Base-by-base conservation (phyloP, 2,888 invertebrate species). In the Cistogaster globosa region DNA sequence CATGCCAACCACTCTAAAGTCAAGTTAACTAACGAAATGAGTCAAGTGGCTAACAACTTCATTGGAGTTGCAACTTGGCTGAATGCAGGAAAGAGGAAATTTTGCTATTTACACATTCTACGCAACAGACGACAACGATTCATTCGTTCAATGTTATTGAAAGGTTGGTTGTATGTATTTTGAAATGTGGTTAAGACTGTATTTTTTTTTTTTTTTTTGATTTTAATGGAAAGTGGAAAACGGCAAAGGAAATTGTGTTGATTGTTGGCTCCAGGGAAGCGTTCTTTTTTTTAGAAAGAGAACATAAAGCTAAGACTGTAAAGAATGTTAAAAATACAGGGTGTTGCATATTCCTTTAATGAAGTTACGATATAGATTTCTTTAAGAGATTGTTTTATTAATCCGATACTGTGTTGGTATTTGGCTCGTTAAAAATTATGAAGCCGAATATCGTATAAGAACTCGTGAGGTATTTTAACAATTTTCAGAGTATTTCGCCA, bases 131-230 rank as follows among this genome's bases (percentile, higher is more conserved):
- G 58, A 62, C 72, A 74, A 74, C 72, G 72, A 74, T 71, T 45
- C 53, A 74, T 71, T 45, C 45, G 78, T 82, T 85, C 74, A 69
- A 82, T 85, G 82, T 78, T 85, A 85, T 85, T 85, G 85, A 85
- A 85, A 85, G 82, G 75, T 82, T 82, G 82, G 71, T 82, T 82
- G 85, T 45, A 60, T 60, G 72, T 63, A 75, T 78, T 85, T 85
- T 78, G 82, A 85, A 85, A 85, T 85, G 85, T 82, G 85, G 85
- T 84, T 77, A 68, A 22, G 71, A 76, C 18, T 67, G n/a, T 57
- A 55, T 26, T 51, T 32, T 20, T 18, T 14, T 22, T 67, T 63
- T 38, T 3, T 60, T 26, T 51, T 32, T 20, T 18, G n/a, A 18
- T 67, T 63, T 38, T 3, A 2, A 2, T 14, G 22, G 68, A 18